phyloP scores from a whole-genome alignment of 2,797 vertebrate species.

The Meda fulgida region DNA sequence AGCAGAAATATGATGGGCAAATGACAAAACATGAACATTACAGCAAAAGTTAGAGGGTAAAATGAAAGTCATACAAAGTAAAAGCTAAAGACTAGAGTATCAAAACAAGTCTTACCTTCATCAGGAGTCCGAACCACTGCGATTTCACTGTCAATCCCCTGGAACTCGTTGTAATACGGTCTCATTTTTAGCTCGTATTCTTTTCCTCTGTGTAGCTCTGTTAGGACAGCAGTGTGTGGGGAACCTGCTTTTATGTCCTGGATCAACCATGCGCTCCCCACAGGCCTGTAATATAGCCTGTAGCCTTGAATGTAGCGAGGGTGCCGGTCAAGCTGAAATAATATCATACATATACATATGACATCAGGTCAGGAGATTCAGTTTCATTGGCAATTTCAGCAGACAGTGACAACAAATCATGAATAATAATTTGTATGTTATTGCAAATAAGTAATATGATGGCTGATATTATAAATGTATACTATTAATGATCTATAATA shows the following conservation, averaged over 20 bases:
- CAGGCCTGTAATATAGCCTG: constrained; percentile 86
- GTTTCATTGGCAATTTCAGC: not conserved
- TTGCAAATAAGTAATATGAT: not conserved
- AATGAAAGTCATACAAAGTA: constrained; percentile 8
- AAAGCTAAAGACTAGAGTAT: constrained; percentile 18
- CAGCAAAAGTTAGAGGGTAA: constrained; percentile 16
- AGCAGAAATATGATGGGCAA: constrained; percentile 47
- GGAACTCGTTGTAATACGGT: constrained; percentile 88
- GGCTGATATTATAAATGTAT: not conserved
- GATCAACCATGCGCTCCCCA: constrained; percentile 82
- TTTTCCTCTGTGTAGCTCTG: constrained; percentile 79
- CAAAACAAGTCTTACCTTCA: constrained; percentile 81
- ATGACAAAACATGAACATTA: constrained; percentile 22
- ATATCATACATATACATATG: constrained; percentile 27
- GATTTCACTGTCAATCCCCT: constrained; percentile 87
- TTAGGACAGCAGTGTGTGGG: constrained; percentile 79
- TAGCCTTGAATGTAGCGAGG: constrained; percentile 88
- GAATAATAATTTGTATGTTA: not conserved
- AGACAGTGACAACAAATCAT: not conserved
- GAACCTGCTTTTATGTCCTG: constrained; percentile 78
- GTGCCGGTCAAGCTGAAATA: constrained; percentile 82
- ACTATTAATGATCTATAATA: not conserved
- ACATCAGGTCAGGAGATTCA: constrained; percentile 7
- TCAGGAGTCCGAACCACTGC: constrained; percentile 82
- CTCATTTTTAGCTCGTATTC: constrained; percentile 93